Conservation (phyloP, 2,888 invertebrate species). For the Catocala nupta region DNA sequence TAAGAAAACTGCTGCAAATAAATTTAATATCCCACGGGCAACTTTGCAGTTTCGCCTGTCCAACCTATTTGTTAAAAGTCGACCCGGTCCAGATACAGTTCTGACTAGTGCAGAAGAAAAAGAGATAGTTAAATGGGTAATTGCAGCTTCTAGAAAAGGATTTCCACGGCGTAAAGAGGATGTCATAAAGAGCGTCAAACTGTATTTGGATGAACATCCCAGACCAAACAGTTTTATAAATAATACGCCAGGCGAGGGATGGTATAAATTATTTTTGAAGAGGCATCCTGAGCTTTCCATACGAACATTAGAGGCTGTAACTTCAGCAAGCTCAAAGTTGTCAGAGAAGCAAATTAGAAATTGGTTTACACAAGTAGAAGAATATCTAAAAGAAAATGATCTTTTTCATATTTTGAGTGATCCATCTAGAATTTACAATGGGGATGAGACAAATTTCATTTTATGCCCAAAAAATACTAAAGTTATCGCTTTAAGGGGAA, state of each 20-base stretch:
- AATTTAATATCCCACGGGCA: conserved; percentile 43
- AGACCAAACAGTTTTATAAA: conserved; percentile 35
- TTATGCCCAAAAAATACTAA: conserved; percentile 37
- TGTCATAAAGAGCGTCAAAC: conserved; percentile 30
- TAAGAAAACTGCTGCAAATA: conserved; percentile 42
- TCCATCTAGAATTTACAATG: conserved; percentile 43
- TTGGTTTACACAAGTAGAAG: conserved; percentile 45
- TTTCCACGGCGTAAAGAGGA: conserved; percentile 43
- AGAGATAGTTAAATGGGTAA: conserved; percentile 39
- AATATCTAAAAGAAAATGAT: conserved; percentile 43
- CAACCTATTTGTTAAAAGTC: conserved; percentile 37
- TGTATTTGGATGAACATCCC: conserved; percentile 28
- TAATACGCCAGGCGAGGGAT: conserved; percentile 36
- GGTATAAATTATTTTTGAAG: conserved; percentile 41
- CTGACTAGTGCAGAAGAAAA: conserved; percentile 39
- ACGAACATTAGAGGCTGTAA: conserved; percentile 44
- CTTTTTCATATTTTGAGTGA: conserved; percentile 41
- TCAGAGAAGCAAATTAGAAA: conserved; percentile 42
- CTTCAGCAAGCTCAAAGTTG: conserved; percentile 41
- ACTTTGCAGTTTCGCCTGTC: conserved; percentile 43
- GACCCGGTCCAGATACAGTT: conserved; percentile 45
- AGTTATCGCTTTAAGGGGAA: conserved; percentile 31
- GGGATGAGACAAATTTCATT: conserved; percentile 46
- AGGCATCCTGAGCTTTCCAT: conserved; percentile 39
- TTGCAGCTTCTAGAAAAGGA: conserved; percentile 37